These are phyloP conservation scores for Belonocnema kinseyi DNA, from an alignment of 1,140 invertebrate species.

Conservation along the genomic window DNA sequence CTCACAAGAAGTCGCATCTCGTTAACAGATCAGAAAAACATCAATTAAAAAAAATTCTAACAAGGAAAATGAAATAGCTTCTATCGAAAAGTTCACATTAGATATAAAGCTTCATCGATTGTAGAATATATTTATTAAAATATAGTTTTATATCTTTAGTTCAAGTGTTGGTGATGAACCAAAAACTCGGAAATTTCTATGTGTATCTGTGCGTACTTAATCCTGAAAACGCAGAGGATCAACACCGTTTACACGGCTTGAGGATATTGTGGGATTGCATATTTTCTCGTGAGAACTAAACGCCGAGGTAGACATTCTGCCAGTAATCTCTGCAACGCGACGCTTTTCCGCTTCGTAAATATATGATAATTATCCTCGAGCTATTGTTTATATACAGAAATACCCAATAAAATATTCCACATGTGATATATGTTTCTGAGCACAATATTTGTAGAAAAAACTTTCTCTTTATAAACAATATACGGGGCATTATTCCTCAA, in stretches of 20 bases:
- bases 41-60: too few species aligned
- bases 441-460: too few species aligned
- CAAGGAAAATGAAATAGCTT: too few species aligned
- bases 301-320: background rate
- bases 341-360: conserved; percentile 14
- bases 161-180: background rate
- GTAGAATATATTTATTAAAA: background rate
- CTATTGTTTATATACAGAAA: conserved; percentile 23
- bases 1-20: too few species aligned
- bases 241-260: conserved; percentile 8
- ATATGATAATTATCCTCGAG: conserved; percentile 11
- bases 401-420: background rate
- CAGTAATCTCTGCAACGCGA: conserved; percentile 9
- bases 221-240: background rate
- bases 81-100: too few species aligned
- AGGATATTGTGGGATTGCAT: conserved; percentile 11
- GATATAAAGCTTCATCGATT: background rate
- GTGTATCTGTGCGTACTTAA: background rate
- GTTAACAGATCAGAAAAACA: too few species aligned
- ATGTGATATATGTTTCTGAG: background rate
- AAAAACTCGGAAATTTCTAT: background rate
- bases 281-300: background rate
- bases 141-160: too few species aligned
- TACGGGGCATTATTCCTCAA: too few species aligned
- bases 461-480: too few species aligned